These are phyloP conservation scores for Phainopepla nitens DNA, from an alignment of 2,113 vertebrate species.

Conservation along the genomic window DNA sequence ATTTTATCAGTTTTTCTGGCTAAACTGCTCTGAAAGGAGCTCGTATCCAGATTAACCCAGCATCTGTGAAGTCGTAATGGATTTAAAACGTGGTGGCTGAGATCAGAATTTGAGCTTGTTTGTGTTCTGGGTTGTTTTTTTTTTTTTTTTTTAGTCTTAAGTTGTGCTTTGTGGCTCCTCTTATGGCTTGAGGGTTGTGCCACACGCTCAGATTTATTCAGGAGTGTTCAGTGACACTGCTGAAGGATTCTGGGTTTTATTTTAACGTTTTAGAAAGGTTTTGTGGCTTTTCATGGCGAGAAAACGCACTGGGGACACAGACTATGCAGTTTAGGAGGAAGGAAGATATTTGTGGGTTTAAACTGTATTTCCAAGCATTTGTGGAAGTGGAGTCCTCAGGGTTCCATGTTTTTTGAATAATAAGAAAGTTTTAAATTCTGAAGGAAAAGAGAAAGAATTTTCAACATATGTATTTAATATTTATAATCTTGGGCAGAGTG, in stretches of 20 bases:
- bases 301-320: accelerated
- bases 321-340: background rate
- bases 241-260: background rate
- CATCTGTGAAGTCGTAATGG: background rate
- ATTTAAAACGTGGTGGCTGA: background rate
- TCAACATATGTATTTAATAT: background rate
- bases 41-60: background rate
- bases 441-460: background rate
- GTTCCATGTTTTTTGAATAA: background rate
- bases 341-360: background rate
- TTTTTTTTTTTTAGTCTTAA: background rate
- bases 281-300: background rate
- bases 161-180: background rate
- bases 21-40: background rate
- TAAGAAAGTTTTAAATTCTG: background rate
- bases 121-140: background rate
- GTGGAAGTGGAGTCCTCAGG: background rate
- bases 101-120: background rate
- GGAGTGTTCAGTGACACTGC: accelerated
- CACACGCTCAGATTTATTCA: background rate
- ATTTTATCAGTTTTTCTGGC: background rate
- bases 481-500: background rate
- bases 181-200: background rate
- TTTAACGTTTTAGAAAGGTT: accelerated
- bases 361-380: background rate